Base-by-base conservation (phyloP, 2,797 vertebrate species). In the Pangasius larnaudii region DNA sequence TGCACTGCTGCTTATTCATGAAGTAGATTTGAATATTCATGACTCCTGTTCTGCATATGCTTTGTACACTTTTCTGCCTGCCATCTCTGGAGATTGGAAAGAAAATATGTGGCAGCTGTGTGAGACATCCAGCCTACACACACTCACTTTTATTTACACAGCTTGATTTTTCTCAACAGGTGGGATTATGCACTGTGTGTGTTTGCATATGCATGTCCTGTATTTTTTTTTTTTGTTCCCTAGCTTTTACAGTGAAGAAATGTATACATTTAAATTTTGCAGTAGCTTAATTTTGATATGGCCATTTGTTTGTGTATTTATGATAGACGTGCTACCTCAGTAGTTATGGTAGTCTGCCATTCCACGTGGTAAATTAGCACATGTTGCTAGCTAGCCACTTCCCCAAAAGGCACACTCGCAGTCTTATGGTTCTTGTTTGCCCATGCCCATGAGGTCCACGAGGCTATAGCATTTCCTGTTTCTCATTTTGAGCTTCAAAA, bases 1-100 rank as follows among this genome's bases (percentile, higher is more conserved):
- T 24, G 51, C 36, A 8, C 87, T 85, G 89, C n/a, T 22, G 80
- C 75, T 90, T 72, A 86, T 92, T 92, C 86, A 89, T 89, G 92
- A 93, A 93, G 91, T 85, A 89, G 85, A 91, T 90, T 71, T 94
- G 93, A 94, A 94, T 94, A 94, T 94, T 94, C 92, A 93, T 94
- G 89, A 63, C 33, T 11, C 89, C 86, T 85, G 86, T 86, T 89
- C 88, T 93, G 92, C 91, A 90, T 93, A 93, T 94, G 92, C 92
- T 87, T 81, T 78, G 72, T 19, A 74, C 75, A 42, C 89, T 58
- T 84, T 82, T 39, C 81, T 87, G 91, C 91, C 91, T 89, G 89
- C 88, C 46, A 78, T 6, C 88, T 91, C 86, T 90, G 91, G 89
- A 91, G 90, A 87, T 56, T 85, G 53, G 69, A 74, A 87, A 74